These are phyloP conservation scores for Suricata suricatta DNA, from an alignment of 2,113 vertebrate genomes.

Conservation along the genomic window DNA sequence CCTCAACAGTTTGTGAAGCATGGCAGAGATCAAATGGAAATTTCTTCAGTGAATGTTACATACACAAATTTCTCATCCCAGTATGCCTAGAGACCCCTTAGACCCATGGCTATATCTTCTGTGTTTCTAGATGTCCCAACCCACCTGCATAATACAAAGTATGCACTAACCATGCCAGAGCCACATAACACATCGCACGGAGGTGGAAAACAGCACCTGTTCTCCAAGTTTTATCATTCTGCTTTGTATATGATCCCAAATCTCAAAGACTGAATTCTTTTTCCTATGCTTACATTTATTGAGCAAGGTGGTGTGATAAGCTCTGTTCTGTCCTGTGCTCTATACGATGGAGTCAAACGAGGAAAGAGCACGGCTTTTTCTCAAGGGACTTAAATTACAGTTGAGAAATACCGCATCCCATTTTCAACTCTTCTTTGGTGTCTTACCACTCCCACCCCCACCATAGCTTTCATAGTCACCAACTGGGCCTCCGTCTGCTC, in stretches of 20 bases:
- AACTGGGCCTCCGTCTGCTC: neutral
- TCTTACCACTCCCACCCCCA: neutral
- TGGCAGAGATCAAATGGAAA: neutral
- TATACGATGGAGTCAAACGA: neutral
- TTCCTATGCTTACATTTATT: neutral
- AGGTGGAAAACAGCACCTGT: neutral
- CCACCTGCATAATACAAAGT: neutral
- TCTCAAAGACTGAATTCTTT: neutral
- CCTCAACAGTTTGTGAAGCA: neutral
- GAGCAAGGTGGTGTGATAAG: neutral
- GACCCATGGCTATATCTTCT: neutral
- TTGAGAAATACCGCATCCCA: neutral
- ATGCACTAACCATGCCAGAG: neutral
- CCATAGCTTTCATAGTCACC: neutral
- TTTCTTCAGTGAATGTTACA: neutral
- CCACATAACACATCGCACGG: neutral
- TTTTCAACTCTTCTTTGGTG: neutral
- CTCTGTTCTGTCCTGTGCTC: neutral
- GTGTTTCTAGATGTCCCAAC: neutral
- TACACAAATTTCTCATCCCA: neutral
- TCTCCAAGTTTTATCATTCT: neutral
- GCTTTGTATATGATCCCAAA: neutral
- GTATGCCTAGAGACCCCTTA: neutral
- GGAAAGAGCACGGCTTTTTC: neutral
- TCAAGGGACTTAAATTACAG: neutral